phyloP scores from a whole-genome alignment of 2,113 vertebrate species.

The Coryphaenoides rupestris region DNA sequence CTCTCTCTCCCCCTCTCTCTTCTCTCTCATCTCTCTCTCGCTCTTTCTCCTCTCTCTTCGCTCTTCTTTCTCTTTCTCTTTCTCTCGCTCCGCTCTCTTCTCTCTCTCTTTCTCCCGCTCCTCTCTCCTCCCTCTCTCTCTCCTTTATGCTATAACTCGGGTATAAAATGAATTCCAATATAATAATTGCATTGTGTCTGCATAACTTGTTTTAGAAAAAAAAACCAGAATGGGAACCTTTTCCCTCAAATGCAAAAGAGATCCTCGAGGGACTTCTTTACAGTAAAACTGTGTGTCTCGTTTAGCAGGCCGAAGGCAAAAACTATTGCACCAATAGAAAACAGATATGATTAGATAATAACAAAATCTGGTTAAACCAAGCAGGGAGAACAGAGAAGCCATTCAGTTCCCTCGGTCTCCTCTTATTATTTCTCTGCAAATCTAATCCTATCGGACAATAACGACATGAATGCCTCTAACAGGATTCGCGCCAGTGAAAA shows the following conservation, averaged over 20 bases:
- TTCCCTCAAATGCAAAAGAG: not conserved
- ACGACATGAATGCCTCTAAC: slow-evolving; percentile 55
- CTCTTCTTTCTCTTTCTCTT: no score
- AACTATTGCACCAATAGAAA: slow-evolving; percentile 46
- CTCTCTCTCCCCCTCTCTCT: no score
- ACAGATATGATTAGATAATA: slow-evolving; percentile 57
- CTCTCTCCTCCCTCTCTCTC: no score
- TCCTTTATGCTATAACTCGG: no score
- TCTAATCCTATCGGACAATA: slow-evolving; percentile 66
- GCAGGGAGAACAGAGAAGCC: slow-evolving; percentile 46
- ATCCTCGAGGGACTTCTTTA: slow-evolving; percentile 23
- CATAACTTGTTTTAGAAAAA: not conserved
- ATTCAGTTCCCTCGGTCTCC: slow-evolving; percentile 54
- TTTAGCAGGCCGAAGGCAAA: slow-evolving; percentile 46
- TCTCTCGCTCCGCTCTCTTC: no score
- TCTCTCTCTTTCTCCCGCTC: no score
- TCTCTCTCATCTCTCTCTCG: no score
- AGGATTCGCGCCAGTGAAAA: slow-evolving; percentile 57
- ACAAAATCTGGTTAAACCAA: slow-evolving; percentile 55
- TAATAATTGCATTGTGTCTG: no score
- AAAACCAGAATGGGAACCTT: not conserved
- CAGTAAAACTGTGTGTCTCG: slow-evolving; percentile 45
- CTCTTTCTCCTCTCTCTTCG: no score
- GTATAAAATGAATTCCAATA: no score
- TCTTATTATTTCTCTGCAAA: slow-evolving; percentile 55